These are phyloP conservation scores for Maconellicoccus hirsutus DNA, from an alignment of 1,140 invertebrate genomes.

Conservation along the genomic window DNA sequence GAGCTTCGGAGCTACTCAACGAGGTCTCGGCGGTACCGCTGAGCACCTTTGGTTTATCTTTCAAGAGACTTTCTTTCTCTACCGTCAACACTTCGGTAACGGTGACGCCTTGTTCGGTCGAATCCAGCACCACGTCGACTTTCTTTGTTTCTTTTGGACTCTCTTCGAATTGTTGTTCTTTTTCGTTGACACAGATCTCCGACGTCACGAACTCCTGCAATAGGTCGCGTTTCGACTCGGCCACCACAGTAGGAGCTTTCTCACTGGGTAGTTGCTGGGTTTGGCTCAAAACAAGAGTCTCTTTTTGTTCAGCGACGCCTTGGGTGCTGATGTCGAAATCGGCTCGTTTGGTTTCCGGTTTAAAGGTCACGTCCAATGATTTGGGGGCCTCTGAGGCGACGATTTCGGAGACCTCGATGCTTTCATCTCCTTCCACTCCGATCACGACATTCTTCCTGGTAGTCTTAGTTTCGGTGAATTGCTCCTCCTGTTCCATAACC, in stretches of 20 bases:
- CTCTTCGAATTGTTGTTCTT: neutral
- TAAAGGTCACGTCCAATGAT: neutral
- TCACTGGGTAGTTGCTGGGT: neutral
- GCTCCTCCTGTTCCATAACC: neutral
- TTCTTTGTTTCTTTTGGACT: neutral
- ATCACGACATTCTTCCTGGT: slow-evolving; percentile 11
- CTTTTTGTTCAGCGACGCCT: neutral
- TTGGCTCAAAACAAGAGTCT: neutral
- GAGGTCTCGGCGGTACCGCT: slow-evolving; percentile 27
- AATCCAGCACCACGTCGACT: neutral
- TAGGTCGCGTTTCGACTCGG: neutral
- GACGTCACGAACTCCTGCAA: neutral
- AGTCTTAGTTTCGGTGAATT: neutral
- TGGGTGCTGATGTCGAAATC: neutral
- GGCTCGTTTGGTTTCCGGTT: neutral
- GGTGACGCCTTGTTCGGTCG: neutral
- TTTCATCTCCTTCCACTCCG: slow-evolving; percentile 7
- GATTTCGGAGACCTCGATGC: neutral
- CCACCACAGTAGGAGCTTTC: neutral
- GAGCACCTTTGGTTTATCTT: slow-evolving; percentile 12
- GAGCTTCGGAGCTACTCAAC: slow-evolving; percentile 28
- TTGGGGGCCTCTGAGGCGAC: neutral
- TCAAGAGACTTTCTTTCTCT: neutral
- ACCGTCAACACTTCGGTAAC: neutral
- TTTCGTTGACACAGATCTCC: neutral